Evolutionary conservation across 2,888 invertebrate species (phyloP), one percentile per base, ranked within the genome.

Genomic region (Brenthis daphne): DNA sequence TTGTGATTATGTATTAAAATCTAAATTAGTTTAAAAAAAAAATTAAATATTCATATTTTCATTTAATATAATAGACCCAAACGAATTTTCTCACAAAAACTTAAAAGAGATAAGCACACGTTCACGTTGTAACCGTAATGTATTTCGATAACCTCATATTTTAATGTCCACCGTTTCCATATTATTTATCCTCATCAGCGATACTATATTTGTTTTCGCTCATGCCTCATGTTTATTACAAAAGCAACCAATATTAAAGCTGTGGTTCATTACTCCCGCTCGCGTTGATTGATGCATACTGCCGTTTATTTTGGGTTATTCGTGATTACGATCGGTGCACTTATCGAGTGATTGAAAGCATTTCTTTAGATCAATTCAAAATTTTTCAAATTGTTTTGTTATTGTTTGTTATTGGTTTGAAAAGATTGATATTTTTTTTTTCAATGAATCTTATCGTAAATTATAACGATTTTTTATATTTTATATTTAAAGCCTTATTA

Each of bases 201-300:
- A 57, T 57, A 58, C 60, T 53, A 43, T 67, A 56, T 68, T 68
- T 72, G 67, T 72, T 70, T 70, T 64, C 63, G 37, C 57, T 64
- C 47, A 50, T 53, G 47, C 48, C 63, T 66, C 53, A 68, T 51
- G 68, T 70, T 72, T 65, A 72, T 70, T 70, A 70, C 68, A 70
- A 72, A 68, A 60, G 72, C 72, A 69, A 61, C 69, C 65, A 58
- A 66, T 72, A 70, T 72, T 70, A 68, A 70, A 66, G 48, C 65
- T 55, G 68, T 24, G 72, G 69, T 72, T 71, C 70, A 72, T 74
- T 74, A 74, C 68, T 57, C 64, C 61, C 65, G 56, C 55, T 66
- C 67, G 64, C 67, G 74, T 73, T 73, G 76, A 75, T 75, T 73
- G 74, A 75, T 73, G 71, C 69, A 57, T 72, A 53, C 57, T 54